Percentiles rank a stretch among this genome's conserved stretches.
Conservation (phyloP, 2,113 vertebrate species). For the Pleuronectes platessa region DNA sequence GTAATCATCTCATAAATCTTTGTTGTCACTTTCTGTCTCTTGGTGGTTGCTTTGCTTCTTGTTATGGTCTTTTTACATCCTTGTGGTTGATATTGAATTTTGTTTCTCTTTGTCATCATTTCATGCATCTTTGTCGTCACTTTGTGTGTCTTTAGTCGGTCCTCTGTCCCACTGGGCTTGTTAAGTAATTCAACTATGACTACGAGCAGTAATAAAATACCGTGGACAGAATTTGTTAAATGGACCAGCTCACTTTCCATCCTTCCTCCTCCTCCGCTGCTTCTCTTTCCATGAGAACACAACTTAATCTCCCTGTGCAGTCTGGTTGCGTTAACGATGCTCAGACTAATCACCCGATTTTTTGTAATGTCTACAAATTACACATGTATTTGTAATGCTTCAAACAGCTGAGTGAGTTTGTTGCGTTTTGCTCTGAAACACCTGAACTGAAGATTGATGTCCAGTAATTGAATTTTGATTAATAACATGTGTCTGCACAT, state of each 20-base stretch:
- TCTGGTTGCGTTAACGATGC: not conserved
- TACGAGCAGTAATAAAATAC: not conserved
- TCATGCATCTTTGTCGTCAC: not conserved
- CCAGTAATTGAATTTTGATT: conserved; percentile 27
- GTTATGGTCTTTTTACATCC: no score
- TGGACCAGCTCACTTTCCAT: not conserved
- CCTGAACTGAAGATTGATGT: not conserved
- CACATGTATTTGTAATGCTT: not conserved
- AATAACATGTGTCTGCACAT: conserved; percentile 1
- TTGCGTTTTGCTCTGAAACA: not conserved
- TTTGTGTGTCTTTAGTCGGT: not conserved
- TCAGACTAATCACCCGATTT: not conserved
- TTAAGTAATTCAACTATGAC: not conserved
- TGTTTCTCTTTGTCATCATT: not conserved
- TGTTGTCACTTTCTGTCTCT: no score
- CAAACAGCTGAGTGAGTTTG: not conserved
- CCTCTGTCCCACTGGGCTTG: not conserved
- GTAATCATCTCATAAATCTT: no score
- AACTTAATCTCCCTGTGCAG: not conserved
- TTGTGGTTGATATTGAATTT: not conserved
- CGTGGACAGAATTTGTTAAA: not conserved
- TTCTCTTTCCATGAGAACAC: not conserved
- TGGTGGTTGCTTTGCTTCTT: no score
- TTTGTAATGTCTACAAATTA: conserved; percentile 6
- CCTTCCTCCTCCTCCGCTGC: no score